Evolutionary conservation across 2,888 invertebrate genomes (phyloP).

Genomic region (Caprella mutica): DNA sequence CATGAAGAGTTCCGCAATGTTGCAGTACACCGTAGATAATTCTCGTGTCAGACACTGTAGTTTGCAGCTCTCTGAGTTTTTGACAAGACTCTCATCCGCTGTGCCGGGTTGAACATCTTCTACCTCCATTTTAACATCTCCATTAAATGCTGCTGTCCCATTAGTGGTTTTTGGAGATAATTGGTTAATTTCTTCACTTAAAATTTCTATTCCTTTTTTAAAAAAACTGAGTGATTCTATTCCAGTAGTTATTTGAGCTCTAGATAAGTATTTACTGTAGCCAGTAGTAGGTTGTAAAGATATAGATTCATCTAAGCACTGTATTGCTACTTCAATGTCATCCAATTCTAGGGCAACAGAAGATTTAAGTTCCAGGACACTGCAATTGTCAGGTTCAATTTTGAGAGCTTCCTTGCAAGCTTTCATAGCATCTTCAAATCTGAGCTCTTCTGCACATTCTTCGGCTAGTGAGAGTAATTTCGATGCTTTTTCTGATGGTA

Average conservation of each 20-base stretch:
- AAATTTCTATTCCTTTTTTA: conserved; percentile 42
- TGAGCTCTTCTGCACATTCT: conserved; percentile 41
- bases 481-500: too few relatives aligned
- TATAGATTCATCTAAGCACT: conserved; percentile 37
- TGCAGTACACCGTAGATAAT: conserved; percentile 42
- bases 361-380: conserved; percentile 41
- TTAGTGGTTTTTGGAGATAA: not conserved
- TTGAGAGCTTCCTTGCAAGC: conserved; percentile 42
- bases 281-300: conserved; percentile 41
- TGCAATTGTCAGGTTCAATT: conserved; percentile 40
- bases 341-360: conserved; percentile 41
- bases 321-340: conserved; percentile 39
- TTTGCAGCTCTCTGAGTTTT: too few relatives aligned
- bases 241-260: conserved; percentile 42
- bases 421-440: conserved; percentile 42
- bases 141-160: not conserved
- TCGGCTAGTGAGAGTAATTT: conserved; percentile 38
- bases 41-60: conserved; percentile 33
- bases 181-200: conserved; percentile 36
- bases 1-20: conserved; percentile 43
- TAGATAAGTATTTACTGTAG: conserved; percentile 42
- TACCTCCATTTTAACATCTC: not conserved
- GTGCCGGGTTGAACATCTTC: not conserved
- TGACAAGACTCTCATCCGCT: not conserved
- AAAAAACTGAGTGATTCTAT: conserved; percentile 41